Conservation (phyloP, 2,888 invertebrate genomes). For the Dione vanillae region DNA sequence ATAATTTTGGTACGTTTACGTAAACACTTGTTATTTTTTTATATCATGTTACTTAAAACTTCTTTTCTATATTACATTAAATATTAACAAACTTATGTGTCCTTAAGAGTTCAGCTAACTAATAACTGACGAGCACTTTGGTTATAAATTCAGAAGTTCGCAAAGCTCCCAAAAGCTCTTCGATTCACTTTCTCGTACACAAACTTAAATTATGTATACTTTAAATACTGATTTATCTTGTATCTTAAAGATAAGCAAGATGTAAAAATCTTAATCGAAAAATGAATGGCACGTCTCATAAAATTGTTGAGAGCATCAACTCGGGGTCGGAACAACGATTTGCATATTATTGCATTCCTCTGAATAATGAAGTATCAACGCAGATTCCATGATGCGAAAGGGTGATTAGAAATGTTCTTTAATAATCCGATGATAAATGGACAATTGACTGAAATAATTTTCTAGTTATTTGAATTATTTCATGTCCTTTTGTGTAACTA, state of each 20-base stretch:
- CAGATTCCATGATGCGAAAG: conserved; percentile 30
- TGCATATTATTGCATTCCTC: conserved; percentile 55
- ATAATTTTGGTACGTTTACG: too few relatives aligned
- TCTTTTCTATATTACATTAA: too few relatives aligned
- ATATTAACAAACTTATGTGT: neutral
- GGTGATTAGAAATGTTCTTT: conserved; percentile 34
- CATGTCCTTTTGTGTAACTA: neutral
- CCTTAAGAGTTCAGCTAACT: neutral
- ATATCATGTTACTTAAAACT: too few relatives aligned
- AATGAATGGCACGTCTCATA: conserved; percentile 42
- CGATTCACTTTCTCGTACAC: neutral
- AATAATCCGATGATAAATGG: neutral
- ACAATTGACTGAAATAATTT: neutral
- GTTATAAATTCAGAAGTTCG: neutral
- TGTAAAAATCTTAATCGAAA: conserved; percentile 28
- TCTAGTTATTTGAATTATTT: neutral
- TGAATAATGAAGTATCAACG: conserved; percentile 52
- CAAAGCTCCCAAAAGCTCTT: neutral
- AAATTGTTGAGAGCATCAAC: conserved; percentile 45
- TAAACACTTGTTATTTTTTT: too few relatives aligned
- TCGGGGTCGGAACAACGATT: conserved; percentile 48
- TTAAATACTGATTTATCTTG: neutral
- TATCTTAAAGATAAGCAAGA: conserved; percentile 27
- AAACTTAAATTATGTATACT: neutral
- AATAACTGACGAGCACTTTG: too few relatives aligned